phyloP scores from a whole-genome alignment of 2,797 vertebrate species.

The Centroberyx gerrardi region DNA sequence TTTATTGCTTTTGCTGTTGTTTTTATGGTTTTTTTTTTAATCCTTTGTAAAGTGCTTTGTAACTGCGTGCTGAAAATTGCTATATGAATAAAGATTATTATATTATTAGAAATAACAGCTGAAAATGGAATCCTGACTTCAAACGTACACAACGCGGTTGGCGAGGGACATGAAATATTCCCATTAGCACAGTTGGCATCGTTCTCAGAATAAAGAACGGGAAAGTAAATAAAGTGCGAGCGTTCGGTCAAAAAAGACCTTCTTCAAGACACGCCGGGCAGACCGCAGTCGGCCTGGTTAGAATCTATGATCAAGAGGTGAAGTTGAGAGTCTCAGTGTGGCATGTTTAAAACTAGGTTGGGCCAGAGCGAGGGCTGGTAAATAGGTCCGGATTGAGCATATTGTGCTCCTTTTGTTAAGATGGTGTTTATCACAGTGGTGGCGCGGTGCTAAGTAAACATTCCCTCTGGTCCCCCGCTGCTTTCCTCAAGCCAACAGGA shows the following conservation, averaged over 20 bases:
- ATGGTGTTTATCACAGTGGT: slow-evolving; percentile 57
- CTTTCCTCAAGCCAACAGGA: slow-evolving; percentile 70
- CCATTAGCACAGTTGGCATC: background rate
- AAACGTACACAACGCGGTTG: background rate
- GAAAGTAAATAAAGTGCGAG: no score
- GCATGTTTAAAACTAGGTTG: background rate
- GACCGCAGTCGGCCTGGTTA: background rate
- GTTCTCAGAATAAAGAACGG: no score
- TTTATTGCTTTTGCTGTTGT: slow-evolving; percentile 10
- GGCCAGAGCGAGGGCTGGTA: background rate
- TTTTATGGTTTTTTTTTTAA: slow-evolving; percentile 36
- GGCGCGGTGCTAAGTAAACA: slow-evolving; percentile 73
- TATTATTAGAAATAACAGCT: background rate
- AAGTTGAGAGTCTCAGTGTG: slow-evolving; percentile 5
- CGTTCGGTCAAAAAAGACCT: no score
- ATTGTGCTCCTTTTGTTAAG: slow-evolving; percentile 62
- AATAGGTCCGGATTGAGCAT: slow-evolving; percentile 54
- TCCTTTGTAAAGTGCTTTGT: slow-evolving; percentile 18
- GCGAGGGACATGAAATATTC: background rate
- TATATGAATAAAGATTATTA: slow-evolving; percentile 38
- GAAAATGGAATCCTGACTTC: slow-evolving; percentile 22
- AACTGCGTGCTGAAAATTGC: slow-evolving; percentile 14
- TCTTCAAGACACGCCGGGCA: no score
- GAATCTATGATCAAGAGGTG: background rate
- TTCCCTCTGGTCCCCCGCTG: slow-evolving; percentile 59